Percentiles rank a stretch among this genome's conserved stretches.
Evolutionary conservation across 1,140 invertebrate genomes (phyloP).

Genomic region (Drosophila azteca): DNA sequence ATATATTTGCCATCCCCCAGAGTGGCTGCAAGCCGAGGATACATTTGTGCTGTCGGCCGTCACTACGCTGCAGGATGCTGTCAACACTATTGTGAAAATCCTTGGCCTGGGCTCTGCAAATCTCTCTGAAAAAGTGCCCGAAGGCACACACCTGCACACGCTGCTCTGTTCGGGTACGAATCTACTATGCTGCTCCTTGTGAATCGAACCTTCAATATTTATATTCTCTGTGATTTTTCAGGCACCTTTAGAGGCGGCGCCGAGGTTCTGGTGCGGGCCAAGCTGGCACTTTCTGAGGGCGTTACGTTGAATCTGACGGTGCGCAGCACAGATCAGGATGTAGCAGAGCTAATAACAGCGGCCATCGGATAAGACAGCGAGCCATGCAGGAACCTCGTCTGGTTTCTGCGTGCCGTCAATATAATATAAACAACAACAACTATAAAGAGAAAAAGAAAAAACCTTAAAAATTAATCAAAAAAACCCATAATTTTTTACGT

Average conservation of each 20-base stretch:
- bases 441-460: conserved; percentile 29
- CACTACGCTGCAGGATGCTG: conserved; percentile 92
- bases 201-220: too few species aligned
- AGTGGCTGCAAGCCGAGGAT: conserved; percentile 92
- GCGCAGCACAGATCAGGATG: conserved; percentile 87
- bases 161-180: conserved; percentile 89
- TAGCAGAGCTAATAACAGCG: conserved; percentile 93
- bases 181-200: too few species aligned
- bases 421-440: conserved; percentile 53
- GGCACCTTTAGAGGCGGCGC: conserved; percentile 95
- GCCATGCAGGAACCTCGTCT: conserved; percentile 62
- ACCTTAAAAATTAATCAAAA: conserved; percentile 54
- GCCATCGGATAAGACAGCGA: conserved; percentile 90
- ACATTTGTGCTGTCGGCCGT: conserved; percentile 94
- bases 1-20: conserved; percentile 35
- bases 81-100: conserved; percentile 93
- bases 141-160: conserved; percentile 93
- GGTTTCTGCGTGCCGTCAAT: conserved; percentile 65
- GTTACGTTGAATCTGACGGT: conserved; percentile 90
- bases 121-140: conserved; percentile 92
- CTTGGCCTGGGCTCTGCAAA: conserved; percentile 95
- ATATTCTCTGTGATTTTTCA: conserved; percentile 32
- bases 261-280: conserved; percentile 94
- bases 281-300: conserved; percentile 90
- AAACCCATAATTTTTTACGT: conserved; percentile 59